These are phyloP conservation scores for Corythornis vintsioides DNA, from an alignment of 2,113 vertebrate species.

Conservation along the genomic window DNA sequence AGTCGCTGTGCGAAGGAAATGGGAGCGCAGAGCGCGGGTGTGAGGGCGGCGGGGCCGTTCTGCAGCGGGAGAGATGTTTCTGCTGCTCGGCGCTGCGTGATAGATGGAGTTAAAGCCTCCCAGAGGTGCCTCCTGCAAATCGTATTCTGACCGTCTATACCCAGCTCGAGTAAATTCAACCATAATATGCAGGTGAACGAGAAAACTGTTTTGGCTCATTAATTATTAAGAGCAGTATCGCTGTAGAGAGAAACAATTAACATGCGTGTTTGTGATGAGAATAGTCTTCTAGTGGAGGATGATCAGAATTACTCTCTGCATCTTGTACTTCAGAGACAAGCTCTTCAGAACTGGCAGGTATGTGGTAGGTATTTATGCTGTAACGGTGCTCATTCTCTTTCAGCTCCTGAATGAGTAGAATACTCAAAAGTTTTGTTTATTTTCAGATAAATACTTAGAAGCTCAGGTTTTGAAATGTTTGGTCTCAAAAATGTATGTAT, in stretches of 20 bases:
- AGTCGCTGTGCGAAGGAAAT: background rate
- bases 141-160: background rate
- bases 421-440: background rate
- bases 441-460: background rate
- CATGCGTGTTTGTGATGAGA: background rate
- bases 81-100: background rate
- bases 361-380: background rate
- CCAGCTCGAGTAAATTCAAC: background rate
- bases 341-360: background rate
- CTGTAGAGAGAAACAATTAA: background rate
- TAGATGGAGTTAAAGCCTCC: background rate
- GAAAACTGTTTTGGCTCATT: background rate
- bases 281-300: background rate
- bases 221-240: background rate
- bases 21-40: background rate
- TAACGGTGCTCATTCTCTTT: background rate
- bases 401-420: background rate
- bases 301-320: background rate
- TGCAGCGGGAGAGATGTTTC: rapidly evolving
- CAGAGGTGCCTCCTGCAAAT: background rate
- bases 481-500: background rate
- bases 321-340: background rate
- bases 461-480: background rate
- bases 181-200: background rate
- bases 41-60: background rate